phyloP scores from a whole-genome alignment of 2,113 vertebrate genomes.

The Platysternon megacephalum region DNA sequence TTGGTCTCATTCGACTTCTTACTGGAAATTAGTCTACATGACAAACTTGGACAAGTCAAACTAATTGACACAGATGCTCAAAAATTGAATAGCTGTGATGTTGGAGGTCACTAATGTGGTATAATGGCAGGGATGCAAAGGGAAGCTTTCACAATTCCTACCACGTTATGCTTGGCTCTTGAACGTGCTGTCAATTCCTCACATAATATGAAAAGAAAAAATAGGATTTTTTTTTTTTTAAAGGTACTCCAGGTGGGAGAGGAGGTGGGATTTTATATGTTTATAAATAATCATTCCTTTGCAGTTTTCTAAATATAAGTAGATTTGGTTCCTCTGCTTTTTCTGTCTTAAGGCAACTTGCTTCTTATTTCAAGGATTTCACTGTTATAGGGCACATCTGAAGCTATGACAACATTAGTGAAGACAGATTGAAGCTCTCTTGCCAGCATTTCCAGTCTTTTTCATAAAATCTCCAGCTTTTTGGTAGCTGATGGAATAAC shows the following conservation, averaged over 20 bases:
- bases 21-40: background rate
- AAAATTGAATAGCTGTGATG: background rate
- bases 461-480: background rate
- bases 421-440: background rate
- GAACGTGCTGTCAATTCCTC: background rate
- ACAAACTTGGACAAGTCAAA: background rate
- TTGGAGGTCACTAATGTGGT: background rate
- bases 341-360: background rate
- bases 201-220: background rate
- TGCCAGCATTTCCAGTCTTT: background rate
- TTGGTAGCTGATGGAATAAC: background rate
- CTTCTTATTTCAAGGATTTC: background rate
- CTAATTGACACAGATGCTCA: background rate
- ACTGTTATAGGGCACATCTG: background rate
- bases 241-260: background rate
- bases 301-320: background rate
- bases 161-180: background rate
- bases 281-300: background rate
- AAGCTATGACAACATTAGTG: background rate
- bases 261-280: background rate
- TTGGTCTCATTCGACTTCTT: background rate
- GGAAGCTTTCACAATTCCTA: background rate
- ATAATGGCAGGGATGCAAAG: background rate
- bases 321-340: accelerated
- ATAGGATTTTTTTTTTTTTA: accelerated